Base-by-base conservation (phyloP, 64 coral and sea anemone species). In the Pocillopora damicornis region DNA sequence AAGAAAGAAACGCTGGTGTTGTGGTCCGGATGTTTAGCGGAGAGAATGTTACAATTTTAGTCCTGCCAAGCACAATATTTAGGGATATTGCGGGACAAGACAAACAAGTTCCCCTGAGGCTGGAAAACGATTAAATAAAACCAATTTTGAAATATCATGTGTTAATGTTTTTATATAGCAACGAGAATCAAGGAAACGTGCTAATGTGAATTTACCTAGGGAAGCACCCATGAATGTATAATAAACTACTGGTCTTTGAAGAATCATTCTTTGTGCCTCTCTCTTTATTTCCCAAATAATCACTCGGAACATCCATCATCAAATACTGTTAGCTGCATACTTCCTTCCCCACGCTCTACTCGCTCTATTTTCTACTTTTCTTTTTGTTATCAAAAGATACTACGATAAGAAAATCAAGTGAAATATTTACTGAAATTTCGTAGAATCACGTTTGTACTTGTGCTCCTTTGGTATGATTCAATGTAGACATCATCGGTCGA, bases 1-100 rank as follows among this genome's bases (percentile, higher is more conserved):
- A 76, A 16, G 75, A 76, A 76, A 76, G 75, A 76, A 37, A 76
- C 75, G 37, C 35, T 76, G 12, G 75, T 76, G 18, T 38, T 17
- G 42, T 42, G 75, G 1, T 76, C 35, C 35, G 75, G 13, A 37
- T 76, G 18, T 76, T 42, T 37, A 76, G 37, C 15, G 37, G 35
- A 18, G 75, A 76, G 10, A 76, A 76, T 37, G 37, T 45, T 37
- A 57, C 75, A 10, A 16, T 76, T 76, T 15, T 76, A 76, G 75
- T 45, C 36, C 74, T 35, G 38, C 25, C 74, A 15, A 73, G 68
- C 68, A 73, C 68, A 73, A 15, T 73, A 15, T 73, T 73, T 73
- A 14, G 23, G 23, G 74, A 76, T 15, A 73, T 73, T 73, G 68
- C 17, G 18, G n/a, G n/a, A n/a, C n/a, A n/a, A n/a, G n/a, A n/a